A percentile compares a stretch with the other conserved stretches of the same genome.
phyloP scores from a whole-genome alignment of 2,797 vertebrate species.

The Sitta carolinensis region DNA sequence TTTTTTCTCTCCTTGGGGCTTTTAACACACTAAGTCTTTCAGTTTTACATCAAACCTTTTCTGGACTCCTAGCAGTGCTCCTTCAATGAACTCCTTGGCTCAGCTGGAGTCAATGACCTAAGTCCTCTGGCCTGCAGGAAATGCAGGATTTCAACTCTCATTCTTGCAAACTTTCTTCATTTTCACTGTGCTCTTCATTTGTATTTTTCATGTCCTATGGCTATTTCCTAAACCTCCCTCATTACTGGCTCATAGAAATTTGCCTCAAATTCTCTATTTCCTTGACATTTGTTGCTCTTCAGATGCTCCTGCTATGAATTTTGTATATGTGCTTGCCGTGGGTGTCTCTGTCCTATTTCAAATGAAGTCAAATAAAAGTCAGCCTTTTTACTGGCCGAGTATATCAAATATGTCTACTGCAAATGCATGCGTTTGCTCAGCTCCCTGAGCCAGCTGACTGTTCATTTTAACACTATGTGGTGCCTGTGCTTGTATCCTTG shows the following conservation, averaged over 20 bases:
- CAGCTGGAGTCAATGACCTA: neutral
- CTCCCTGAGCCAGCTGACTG: neutral
- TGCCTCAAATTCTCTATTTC: neutral
- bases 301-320: neutral
- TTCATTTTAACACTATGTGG: neutral
- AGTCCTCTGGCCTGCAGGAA: constrained; percentile 17
- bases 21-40: neutral
- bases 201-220: neutral
- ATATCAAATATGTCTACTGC: neutral
- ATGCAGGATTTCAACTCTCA: neutral
- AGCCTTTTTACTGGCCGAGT: neutral
- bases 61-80: neutral
- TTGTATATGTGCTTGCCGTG: neutral
- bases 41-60: neutral
- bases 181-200: neutral
- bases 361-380: neutral
- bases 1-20: neutral
- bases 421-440: neutral
- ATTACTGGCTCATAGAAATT: neutral
- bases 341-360: neutral
- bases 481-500: neutral
- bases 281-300: neutral
- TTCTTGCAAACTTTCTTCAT: neutral
- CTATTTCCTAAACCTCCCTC: neutral
- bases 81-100: constrained; percentile 20